Evolutionary conservation across 2,888 invertebrate genomes (phyloP), one percentile per base, ranked within the genome.

Genomic region (Apodemia hepburni): DNA sequence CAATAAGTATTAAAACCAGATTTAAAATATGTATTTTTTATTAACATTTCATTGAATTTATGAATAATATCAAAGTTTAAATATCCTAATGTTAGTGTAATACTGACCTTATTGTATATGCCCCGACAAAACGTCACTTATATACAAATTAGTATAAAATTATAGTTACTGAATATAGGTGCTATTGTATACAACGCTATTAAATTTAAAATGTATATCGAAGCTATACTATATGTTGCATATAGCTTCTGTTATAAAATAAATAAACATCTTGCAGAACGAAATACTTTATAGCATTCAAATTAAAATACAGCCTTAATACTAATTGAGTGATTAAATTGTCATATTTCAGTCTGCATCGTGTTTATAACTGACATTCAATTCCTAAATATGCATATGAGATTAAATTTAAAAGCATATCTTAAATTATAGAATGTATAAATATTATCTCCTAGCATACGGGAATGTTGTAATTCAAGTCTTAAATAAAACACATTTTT

Each of bases 361-460:
- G 45, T 63, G 62, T 42, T 42, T 45, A 61, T 58, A 27, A 27
- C 27, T 51, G 5, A 15, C 54, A 54, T 54, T 27, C 4, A 65
- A 68, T 69, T 66, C 67, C 70, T 70, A 54, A 27, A 69, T 66
- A 61, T 64, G 65, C 42, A 42, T 61, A 60, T 63, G 69, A 66
- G 71, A 69, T 69, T 66, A 69, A 70, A 70, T 70, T 70, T 68
- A 64, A 68, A 68, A 68, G 71, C 73, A 74, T 73, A 73, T 74
- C 74, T 73, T 71, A 66, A 67, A 59, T 59, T 64, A 70, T 69
- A 69, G 69, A 69, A 65, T 70, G 69, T 71, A 70, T 65, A 69
- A 71, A 70, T 70, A 67, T 69, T 72, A 71, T 68, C 69, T 70
- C 68, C 64, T 65, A 65, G 64, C 62, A 29, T 67, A 66, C 68